Evolutionary conservation across 2,113 vertebrate species (phyloP).

Genomic region (Barbus barbus): DNA sequence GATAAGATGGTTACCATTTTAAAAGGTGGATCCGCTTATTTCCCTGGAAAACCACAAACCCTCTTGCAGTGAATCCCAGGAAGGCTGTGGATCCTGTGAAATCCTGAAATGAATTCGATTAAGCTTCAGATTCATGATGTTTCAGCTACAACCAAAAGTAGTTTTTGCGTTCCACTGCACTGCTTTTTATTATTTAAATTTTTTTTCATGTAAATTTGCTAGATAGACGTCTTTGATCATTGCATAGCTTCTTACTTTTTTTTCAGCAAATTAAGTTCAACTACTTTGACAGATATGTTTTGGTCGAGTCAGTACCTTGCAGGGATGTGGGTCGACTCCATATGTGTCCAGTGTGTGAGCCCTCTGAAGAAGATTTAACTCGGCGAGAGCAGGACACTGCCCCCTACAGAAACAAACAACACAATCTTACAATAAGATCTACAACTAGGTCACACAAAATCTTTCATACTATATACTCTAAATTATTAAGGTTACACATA

Average conservation of each 20-base stretch:
- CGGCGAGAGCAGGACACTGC: constrained; percentile 86
- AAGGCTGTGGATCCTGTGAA: constrained; percentile 92
- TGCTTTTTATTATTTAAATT: no score
- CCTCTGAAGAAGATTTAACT: constrained; percentile 93
- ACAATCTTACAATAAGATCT: neutral
- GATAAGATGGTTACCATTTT: constrained; percentile 84
- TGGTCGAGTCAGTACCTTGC: constrained; percentile 83
- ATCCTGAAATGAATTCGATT: constrained; percentile 75
- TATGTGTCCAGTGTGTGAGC: constrained; percentile 94
- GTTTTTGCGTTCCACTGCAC: neutral
- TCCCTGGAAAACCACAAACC: constrained; percentile 98
- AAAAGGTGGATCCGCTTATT: constrained; percentile 97
- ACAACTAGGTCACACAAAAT: neutral
- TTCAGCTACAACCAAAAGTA: neutral
- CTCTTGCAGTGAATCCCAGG: constrained; percentile 94
- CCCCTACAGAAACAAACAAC: constrained; percentile 75
- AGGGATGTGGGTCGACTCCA: constrained; percentile 96
- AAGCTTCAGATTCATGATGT: neutral
- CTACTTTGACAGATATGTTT: neutral
- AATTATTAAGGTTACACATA: no score
- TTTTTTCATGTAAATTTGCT: neutral
- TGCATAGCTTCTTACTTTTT: neutral
- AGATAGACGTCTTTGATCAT: neutral
- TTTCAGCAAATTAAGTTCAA: neutral
- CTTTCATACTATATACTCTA: neutral